Conservation (phyloP, 2,888 invertebrate species). For the Oeneis ivallda region DNA sequence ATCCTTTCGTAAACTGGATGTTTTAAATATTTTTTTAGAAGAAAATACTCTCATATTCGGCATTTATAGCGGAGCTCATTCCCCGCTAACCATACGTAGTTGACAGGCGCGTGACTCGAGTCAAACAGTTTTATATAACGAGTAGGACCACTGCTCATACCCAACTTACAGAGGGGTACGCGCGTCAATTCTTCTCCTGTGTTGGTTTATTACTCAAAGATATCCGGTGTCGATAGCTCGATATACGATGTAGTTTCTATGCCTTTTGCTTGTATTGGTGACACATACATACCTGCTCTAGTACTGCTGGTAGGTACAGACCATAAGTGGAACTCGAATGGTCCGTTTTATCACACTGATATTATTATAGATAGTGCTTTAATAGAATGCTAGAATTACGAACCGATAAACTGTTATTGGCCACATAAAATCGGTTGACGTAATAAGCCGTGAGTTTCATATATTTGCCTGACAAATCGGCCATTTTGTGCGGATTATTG, state of each 20-base stretch:
- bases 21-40: no score
- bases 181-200: no score
- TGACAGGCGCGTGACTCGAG: no score
- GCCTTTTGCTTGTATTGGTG: conserved; percentile 3
- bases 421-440: conserved; percentile 68
- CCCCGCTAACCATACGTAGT: no score
- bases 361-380: conserved; percentile 62
- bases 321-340: conserved; percentile 58
- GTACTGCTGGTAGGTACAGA: no score
- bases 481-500: conserved; percentile 60
- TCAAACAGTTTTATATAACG: no score
- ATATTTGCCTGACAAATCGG: conserved; percentile 72
- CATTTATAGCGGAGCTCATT: no score
- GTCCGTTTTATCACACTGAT: conserved; percentile 68
- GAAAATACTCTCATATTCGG: no score
- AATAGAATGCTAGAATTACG: conserved; percentile 69
- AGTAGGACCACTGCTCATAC: no score
- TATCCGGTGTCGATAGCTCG: conserved; percentile 16
- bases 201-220: no score
- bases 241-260: conserved; percentile 12
- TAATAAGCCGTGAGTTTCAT: conserved; percentile 68
- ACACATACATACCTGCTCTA: conserved; percentile 7
- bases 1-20: no score
- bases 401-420: conserved; percentile 65
- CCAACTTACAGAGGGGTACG: no score